A percentile compares a stretch with the other conserved stretches of the same genome.
Conservation (phyloP, 2,797 vertebrate species). For the Hapalemur alaotrensis region DNA sequence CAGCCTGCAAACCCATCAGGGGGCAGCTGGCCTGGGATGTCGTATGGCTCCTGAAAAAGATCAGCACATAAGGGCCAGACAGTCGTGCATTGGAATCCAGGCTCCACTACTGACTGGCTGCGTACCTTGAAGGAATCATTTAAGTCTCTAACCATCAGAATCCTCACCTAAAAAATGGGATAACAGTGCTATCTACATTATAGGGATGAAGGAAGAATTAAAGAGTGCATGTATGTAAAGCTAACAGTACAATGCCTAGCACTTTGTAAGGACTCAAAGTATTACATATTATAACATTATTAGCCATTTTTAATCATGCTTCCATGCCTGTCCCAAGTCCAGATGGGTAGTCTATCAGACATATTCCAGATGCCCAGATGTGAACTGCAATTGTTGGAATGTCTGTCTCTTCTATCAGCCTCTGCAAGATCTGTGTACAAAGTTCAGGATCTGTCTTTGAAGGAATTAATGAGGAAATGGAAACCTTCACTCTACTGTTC, state of each 20-base stretch:
- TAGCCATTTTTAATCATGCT: neutral
- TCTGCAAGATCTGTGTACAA: neutral
- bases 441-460: neutral
- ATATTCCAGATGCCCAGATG: neutral
- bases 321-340: neutral
- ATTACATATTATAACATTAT: neutral
- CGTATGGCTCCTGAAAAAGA: neutral
- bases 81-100: neutral
- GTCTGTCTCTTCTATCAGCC: neutral
- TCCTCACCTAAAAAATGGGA: neutral
- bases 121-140: neutral
- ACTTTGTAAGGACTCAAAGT: neutral
- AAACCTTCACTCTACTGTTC: neutral
- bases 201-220: neutral
- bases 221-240: neutral
- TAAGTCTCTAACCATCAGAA: neutral
- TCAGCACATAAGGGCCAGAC: neutral
- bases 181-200: neutral
- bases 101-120: neutral
- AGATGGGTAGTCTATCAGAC: neutral
- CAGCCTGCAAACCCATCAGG: neutral
- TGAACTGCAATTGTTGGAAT: neutral
- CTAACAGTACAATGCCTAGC: neutral
- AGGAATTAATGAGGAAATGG: constrained; percentile 4
- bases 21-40: neutral